Conservation (phyloP, 2,797 vertebrate species). For the Pelodytes ibericus region DNA sequence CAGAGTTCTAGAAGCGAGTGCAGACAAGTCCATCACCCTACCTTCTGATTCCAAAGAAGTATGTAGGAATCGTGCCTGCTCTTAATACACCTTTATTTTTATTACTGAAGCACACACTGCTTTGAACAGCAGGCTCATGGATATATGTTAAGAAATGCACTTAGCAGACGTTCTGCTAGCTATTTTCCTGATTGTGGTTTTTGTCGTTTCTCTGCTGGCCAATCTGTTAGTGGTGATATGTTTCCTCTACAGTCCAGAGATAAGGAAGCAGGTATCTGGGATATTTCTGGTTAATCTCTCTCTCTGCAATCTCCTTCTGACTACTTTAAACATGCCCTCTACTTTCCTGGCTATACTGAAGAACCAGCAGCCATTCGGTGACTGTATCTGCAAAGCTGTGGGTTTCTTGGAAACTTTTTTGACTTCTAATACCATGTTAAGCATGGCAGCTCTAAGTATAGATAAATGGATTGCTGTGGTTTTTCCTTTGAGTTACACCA, state of each 20-base stretch:
- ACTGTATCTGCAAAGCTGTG: constrained; percentile 67
- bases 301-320: constrained; percentile 79
- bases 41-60: constrained; percentile 54
- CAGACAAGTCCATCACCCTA: not conserved
- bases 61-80: constrained; percentile 53
- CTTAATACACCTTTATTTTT: constrained; percentile 57
- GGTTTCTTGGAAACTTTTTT: constrained; percentile 80
- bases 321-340: constrained; percentile 76
- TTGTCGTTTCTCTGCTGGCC: constrained; percentile 73
- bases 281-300: constrained; percentile 78
- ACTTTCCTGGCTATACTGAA: constrained; percentile 72
- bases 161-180: constrained; percentile 76
- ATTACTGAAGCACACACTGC: constrained; percentile 13
- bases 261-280: constrained; percentile 77
- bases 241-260: constrained; percentile 76
- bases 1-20: not conserved
- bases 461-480: constrained; percentile 81
- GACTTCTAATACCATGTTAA: constrained; percentile 77
- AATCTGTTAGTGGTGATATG: constrained; percentile 78
- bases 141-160: constrained; percentile 73
- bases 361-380: constrained; percentile 73
- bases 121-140: constrained; percentile 55
- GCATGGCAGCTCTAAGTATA: constrained; percentile 80
- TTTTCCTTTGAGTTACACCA: constrained; percentile 78
- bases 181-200: constrained; percentile 72